Evolutionary conservation across 2,113 vertebrate genomes (phyloP).

Genomic region (Hemiprocne comata): DNA sequence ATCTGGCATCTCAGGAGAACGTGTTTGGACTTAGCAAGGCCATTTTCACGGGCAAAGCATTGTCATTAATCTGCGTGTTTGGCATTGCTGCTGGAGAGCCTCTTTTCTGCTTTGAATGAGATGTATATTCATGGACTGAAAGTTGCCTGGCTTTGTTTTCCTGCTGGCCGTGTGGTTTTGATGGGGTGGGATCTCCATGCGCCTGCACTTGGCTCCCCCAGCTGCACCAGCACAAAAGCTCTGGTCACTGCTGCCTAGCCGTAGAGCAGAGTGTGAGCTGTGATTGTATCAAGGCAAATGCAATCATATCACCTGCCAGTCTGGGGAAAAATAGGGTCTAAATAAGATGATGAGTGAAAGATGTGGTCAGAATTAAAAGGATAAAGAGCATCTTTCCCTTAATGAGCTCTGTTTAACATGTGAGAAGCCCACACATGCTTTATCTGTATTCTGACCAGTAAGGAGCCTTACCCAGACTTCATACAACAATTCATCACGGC

Average conservation of each 20-base stretch:
- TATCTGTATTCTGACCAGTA: constrained; percentile 55
- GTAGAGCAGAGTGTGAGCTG: not conserved
- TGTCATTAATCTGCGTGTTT: constrained; percentile 30
- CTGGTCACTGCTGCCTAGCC: constrained; percentile 19
- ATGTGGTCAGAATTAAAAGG: constrained; percentile 52
- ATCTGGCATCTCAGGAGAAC: constrained; percentile 28
- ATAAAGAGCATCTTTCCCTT: constrained; percentile 17
- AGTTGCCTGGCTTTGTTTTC: constrained; percentile 37
- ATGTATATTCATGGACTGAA: constrained; percentile 33
- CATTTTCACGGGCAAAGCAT: constrained; percentile 18
- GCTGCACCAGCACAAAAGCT: constrained; percentile 41
- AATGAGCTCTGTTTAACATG: constrained; percentile 40
- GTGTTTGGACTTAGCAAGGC: constrained; percentile 51
- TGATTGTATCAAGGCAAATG: constrained; percentile 2
- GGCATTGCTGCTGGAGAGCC: constrained; percentile 44
- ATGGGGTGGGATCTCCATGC: not conserved
- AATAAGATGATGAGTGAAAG: constrained; percentile 22
- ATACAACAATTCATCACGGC: constrained; percentile 37
- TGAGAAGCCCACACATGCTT: constrained; percentile 39
- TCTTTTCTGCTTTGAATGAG: constrained; percentile 3
- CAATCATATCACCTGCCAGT: constrained; percentile 47
- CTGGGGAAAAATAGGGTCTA: constrained; percentile 16
- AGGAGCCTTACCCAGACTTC: constrained; percentile 43
- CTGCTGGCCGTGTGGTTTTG: not conserved
- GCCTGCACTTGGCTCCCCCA: constrained; percentile 6